Base-by-base conservation (phyloP, 2,797 vertebrate species). In the Mus minutoides region DNA sequence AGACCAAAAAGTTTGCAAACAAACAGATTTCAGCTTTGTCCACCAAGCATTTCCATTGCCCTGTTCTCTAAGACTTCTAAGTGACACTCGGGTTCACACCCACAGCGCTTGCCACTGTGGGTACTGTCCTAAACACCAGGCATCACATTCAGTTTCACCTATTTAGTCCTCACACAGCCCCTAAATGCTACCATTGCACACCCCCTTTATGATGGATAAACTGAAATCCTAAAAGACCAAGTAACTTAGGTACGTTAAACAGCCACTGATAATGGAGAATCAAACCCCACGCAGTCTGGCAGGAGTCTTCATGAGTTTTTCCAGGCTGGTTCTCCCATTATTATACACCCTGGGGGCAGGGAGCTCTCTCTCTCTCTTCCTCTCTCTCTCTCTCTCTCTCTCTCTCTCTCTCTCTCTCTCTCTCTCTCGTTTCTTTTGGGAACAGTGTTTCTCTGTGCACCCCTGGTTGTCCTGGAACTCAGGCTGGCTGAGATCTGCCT, bases 1-100 rank as follows among this genome's bases (percentile, higher is more conserved):
- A 95, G 88, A 76, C 80, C 31, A 37, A 95, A 96, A 97, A 97
- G 94, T 98, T 97, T 97, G 87, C 96, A 94, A 96, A 95, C 95
- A 96, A 95, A 95, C 5, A 10, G 31, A 91, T 79, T 79, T 73
- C 46, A 2, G n/a, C 88, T 91, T 82, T 93, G 85, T 90, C 88
- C 52, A 37, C 46, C 6, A 12, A 71, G n/a, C 84, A 91, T 96
- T 95, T 86, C 46, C 80, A 80, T 26, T 8, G 56, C 54, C 62
- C 26, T 3, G 6, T 52, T 77, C 82, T 92, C 67, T 49, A 79
- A 88, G 84, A 71, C 17, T 29, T 75, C 17, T n/a, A n/a, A 73
- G 34, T 14, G 84, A 89, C 49, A 34, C 67, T 64, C 67, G 7
- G 29, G 29, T 77, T 87, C 82, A 90, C 49, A 76, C n/a, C 40